Evolutionary conservation across 2,113 vertebrate genomes (phyloP).

Genomic region (Eubucco bourcierii): DNA sequence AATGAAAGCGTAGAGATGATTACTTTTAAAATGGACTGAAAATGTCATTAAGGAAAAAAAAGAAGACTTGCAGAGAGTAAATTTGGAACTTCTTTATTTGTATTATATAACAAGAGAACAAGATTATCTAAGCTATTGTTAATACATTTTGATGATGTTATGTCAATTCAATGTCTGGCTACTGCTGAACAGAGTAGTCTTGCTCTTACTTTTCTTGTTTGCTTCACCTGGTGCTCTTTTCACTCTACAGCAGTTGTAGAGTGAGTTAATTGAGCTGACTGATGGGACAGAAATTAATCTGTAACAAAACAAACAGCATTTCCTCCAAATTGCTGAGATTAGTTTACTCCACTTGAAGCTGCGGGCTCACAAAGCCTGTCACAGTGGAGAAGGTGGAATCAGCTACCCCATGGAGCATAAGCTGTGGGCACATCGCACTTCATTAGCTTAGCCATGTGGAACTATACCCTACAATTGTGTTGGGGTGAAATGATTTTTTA

Average conservation of each 20-base stretch:
- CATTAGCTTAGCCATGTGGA: neutral
- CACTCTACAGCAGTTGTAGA: neutral
- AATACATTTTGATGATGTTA: neutral
- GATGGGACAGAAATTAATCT: neutral
- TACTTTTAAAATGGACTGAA: neutral
- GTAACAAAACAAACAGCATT: neutral
- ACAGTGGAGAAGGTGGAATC: neutral
- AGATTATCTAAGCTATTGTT: neutral
- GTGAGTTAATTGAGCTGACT: neutral
- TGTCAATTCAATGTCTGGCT: neutral
- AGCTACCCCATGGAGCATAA: neutral
- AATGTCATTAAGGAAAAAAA: neutral
- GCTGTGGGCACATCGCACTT: accelerated
- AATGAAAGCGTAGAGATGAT: neutral
- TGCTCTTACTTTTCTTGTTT: neutral
- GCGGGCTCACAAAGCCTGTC: neutral
- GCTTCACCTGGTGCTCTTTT: neutral
- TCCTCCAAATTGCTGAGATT: accelerated
- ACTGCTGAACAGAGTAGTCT: neutral
- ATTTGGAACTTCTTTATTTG: neutral
- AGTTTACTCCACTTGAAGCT: neutral
- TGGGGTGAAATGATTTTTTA: neutral
- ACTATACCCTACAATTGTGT: neutral
- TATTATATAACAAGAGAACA: neutral
- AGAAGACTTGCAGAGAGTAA: neutral